Evolutionary conservation across 2,888 invertebrate species (phyloP), one percentile per base, ranked within the genome.

Genomic region (Hybos culiciformis): DNA sequence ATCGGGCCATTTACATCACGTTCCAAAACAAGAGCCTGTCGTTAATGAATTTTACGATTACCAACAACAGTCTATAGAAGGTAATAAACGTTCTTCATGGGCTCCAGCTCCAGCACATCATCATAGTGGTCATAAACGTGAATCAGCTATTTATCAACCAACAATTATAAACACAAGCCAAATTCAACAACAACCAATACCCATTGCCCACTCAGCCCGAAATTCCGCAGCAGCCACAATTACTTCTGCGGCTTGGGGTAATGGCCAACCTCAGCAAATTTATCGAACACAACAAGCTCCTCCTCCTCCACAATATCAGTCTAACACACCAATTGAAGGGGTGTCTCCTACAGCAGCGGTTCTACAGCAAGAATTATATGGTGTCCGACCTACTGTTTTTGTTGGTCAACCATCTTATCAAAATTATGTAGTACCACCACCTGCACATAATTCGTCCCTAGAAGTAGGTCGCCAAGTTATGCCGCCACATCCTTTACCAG

Each of bases 401-500:
- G 80, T 80, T 34, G 78, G 80, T 3, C 67, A 67, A 53, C 59
- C 61, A 17, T 64, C 66, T 24, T 64, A 64, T 32, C 66, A 64
- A 40, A 62, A 62, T 29, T 60, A 58, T 42, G 64, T 66, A 36
- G 66, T 64, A 14, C 67, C 66, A 32, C 67, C 67, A 29, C 67
- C 66, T 18, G 67, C 67, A 14, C 67, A 67, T 50, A 67, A 66
- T 48, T 64, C 62, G 49, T 65, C 66, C 50, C n/a, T n/a, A n/a
- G n/a, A n/a, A n/a, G n/a, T n/a, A 29, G 66, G 63, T 57, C 61
- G 67, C 53, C 67, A 67, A 60, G 67, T 74, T 33, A 67, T 70
- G 53, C 74, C 83, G 47, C 74, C 77, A 39, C 84, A 85, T 66
- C 83, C 84, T 37, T 66, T 85, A 56, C 85, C 85, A 48, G 85